Percentiles rank a stretch among this genome's conserved stretches.
Evolutionary conservation across 2,113 vertebrate genomes (phyloP).

Genomic region (Gymnobelideus leadbeateri): DNA sequence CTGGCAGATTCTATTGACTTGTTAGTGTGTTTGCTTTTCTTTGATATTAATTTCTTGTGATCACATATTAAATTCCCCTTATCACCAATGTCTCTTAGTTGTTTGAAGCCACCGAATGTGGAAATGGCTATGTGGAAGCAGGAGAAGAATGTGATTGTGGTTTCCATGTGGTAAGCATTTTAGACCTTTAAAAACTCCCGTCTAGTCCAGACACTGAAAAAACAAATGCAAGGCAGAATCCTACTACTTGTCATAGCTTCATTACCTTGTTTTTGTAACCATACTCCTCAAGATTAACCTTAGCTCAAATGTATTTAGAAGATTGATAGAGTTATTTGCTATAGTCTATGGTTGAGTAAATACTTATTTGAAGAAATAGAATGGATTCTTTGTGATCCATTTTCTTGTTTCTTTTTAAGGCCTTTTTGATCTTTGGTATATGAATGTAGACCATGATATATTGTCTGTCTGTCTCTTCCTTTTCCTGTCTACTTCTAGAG

Average conservation of each 20-base stretch:
- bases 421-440: constrained; percentile 11
- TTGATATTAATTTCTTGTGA: constrained; percentile 34
- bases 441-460: constrained; percentile 32
- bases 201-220: background rate
- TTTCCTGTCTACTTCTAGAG: background rate
- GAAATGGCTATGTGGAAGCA: constrained; percentile 96
- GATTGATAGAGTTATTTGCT: constrained; percentile 7
- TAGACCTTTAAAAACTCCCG: constrained; percentile 43
- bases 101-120: constrained; percentile 94
- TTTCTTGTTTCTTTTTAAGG: constrained; percentile 39
- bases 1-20: background rate
- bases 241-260: background rate
- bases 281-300: constrained; percentile 41
- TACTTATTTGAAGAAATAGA: constrained; percentile 36
- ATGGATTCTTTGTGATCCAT: constrained; percentile 55
- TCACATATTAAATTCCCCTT: constrained; percentile 27
- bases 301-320: constrained; percentile 23
- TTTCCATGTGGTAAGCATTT: constrained; percentile 88
- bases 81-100: constrained; percentile 86
- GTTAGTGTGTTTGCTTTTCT: constrained; percentile 46
- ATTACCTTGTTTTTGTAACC: constrained; percentile 18
- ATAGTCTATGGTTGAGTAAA: background rate
- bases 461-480: background rate
- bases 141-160: constrained; percentile 98
- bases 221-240: background rate